Percentiles rank a stretch among this genome's conserved stretches.
Conservation (phyloP, 1,140 invertebrate genomes). For the Lineus longissimus region DNA sequence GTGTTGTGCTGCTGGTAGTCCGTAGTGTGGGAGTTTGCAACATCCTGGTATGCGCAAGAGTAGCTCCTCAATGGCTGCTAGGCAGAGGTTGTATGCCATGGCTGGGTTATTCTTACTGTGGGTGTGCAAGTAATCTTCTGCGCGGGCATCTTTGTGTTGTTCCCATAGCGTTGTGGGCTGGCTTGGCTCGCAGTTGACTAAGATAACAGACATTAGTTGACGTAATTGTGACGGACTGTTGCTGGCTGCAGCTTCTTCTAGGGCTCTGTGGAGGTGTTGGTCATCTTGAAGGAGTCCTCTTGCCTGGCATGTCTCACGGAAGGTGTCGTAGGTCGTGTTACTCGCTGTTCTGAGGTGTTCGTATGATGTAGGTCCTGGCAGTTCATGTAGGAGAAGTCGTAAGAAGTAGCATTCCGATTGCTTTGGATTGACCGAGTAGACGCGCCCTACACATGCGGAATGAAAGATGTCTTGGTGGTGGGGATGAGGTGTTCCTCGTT, state of each 20-base stretch:
- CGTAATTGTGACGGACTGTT: conserved; percentile 32
- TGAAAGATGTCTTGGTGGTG: not conserved
- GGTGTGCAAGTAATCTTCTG: no score
- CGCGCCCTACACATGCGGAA: conserved; percentile 26
- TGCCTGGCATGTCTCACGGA: conserved; percentile 45
- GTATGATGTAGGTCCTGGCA: conserved; percentile 45
- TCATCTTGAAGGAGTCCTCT: conserved; percentile 49
- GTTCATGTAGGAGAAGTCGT: conserved; percentile 50
- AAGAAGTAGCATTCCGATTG: conserved; percentile 51
- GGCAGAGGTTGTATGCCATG: no score
- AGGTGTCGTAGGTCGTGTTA: conserved; percentile 51
- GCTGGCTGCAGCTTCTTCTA: conserved; percentile 37
- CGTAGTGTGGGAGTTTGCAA: no score
- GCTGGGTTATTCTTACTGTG: no score
- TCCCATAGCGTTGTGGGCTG: no score
- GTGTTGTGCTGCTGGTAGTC: no score
- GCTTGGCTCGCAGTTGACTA: no score
- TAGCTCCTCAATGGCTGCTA: no score
- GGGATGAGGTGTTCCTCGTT: not conserved
- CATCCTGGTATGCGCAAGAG: no score
- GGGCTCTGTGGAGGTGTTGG: conserved; percentile 44
- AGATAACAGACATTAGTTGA: conserved; percentile 37
- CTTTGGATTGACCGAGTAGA: conserved; percentile 49
- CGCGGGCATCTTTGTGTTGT: no score
- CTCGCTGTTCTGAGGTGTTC: conserved; percentile 50